phyloP scores from a whole-genome alignment of 1,140 invertebrate species.

The Psix sp. region DNA sequence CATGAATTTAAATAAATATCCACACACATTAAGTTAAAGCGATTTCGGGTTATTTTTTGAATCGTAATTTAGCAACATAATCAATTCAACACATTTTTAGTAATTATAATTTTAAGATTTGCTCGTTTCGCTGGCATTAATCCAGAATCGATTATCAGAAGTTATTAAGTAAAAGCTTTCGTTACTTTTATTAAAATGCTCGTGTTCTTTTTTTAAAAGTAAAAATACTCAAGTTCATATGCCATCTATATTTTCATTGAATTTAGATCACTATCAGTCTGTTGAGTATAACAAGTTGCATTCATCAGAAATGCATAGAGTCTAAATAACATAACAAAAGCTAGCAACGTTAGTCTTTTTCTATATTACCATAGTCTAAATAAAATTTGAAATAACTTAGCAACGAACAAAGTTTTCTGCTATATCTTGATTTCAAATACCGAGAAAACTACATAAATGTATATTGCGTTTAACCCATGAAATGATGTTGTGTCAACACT shows the following conservation, averaged over 20 bases:
- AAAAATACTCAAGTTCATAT: slow-evolving; percentile 19
- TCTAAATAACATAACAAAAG: slow-evolving; percentile 56
- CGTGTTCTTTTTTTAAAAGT: too few species aligned
- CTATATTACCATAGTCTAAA: slow-evolving; percentile 64
- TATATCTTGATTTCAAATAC: slow-evolving; percentile 63
- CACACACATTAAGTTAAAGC: too few species aligned
- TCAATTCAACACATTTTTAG: too few species aligned
- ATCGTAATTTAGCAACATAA: too few species aligned
- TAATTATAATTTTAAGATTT: too few species aligned
- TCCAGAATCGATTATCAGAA: too few species aligned
- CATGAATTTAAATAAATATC: too few species aligned
- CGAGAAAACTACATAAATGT: slow-evolving; percentile 24
- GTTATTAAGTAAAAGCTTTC: too few species aligned
- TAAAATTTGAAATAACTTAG: slow-evolving; percentile 71
- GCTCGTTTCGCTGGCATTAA: too few species aligned
- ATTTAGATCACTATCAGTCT: slow-evolving; percentile 70
- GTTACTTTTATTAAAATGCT: too few species aligned
- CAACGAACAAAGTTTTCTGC: slow-evolving; percentile 54
- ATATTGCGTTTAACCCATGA: slow-evolving; percentile 63
- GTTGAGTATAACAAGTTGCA: slow-evolving; percentile 53
- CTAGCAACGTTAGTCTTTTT: slow-evolving; percentile 59
- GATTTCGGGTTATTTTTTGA: too few species aligned
- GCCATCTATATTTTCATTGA: slow-evolving; percentile 69
- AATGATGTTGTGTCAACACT: slow-evolving; percentile 16
- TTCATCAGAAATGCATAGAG: slow-evolving; percentile 76